These are phyloP conservation scores for Argya squamiceps DNA, from an alignment of 2,797 vertebrate species.

Conservation along the genomic window DNA sequence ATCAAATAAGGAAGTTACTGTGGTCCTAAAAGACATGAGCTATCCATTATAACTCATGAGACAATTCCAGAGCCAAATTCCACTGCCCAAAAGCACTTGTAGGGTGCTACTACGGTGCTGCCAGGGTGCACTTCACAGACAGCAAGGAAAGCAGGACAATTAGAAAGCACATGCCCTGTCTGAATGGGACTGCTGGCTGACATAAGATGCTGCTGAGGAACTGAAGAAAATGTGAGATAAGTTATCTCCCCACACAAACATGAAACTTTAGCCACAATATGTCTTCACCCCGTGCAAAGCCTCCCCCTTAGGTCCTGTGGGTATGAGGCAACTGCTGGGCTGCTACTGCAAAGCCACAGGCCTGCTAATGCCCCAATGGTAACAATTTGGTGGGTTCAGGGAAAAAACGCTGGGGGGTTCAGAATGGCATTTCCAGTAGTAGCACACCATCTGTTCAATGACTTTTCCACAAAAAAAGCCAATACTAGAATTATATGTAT, in stretches of 20 bases:
- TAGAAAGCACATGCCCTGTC: neutral
- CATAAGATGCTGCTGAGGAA: neutral
- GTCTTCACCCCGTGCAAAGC: neutral
- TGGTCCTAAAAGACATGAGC: neutral
- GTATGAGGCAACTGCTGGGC: neutral
- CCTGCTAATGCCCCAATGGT: neutral
- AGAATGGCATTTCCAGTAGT: neutral
- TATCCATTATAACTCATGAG: neutral
- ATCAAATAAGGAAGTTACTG: neutral
- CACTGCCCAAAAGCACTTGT: neutral
- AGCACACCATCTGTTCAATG: neutral
- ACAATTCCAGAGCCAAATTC: neutral
- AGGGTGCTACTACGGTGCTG: too few species aligned
- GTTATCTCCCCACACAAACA: neutral
- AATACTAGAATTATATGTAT: rapidly evolving
- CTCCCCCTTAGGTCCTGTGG: neutral
- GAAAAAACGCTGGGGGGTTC: neutral
- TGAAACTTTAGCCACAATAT: neutral
- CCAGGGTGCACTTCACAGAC: neutral
- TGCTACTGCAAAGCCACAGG: neutral
- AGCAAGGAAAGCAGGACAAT: neutral
- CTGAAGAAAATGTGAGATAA: neutral
- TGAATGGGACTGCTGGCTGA: neutral
- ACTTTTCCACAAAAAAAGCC: neutral
- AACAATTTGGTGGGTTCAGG: neutral